These are phyloP conservation scores for Galleria mellonella DNA, from an alignment of 1,140 invertebrate genomes.

Conservation along the genomic window DNA sequence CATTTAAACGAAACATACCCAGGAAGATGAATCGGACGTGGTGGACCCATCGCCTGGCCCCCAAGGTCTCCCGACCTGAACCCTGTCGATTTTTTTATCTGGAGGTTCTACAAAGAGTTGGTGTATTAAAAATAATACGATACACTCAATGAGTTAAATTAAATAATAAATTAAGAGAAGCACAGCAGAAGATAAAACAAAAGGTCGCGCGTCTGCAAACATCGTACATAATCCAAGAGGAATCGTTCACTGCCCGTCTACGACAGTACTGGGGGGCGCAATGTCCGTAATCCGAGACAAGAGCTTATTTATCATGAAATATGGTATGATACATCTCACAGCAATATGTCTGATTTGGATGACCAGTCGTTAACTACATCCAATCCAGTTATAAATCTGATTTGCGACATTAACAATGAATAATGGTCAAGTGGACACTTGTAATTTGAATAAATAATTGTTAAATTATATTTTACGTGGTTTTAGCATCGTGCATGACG, in stretches of 20 bases:
- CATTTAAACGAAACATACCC: no score
- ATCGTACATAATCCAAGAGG: constrained; percentile 8
- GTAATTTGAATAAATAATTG: background rate
- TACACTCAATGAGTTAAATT: no score
- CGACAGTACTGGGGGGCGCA: constrained; percentile 2
- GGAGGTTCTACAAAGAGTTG: no score
- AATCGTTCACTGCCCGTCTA: constrained; percentile 3
- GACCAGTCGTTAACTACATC: background rate
- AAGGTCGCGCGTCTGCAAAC: constrained; percentile 2
- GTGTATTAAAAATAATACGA: no score
- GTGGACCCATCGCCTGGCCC: no score
- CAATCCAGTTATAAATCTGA: background rate
- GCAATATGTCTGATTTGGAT: constrained; percentile 1
- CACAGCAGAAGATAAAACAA: background rate
- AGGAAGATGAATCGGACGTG: no score
- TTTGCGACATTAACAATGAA: background rate
- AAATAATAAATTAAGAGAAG: no score
- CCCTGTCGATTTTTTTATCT: no score
- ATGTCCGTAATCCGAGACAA: constrained; percentile 21
- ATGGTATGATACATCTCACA: constrained; percentile 1
- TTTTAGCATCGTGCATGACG: background rate
- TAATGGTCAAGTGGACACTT: no score
- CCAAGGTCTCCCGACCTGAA: no score
- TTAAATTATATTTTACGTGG: background rate
- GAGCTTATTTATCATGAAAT: constrained; percentile 20